Evolutionary conservation across 1,140 invertebrate species (phyloP), one percentile per base, ranked within the genome.

Genomic region (Bemisia tabaci): DNA sequence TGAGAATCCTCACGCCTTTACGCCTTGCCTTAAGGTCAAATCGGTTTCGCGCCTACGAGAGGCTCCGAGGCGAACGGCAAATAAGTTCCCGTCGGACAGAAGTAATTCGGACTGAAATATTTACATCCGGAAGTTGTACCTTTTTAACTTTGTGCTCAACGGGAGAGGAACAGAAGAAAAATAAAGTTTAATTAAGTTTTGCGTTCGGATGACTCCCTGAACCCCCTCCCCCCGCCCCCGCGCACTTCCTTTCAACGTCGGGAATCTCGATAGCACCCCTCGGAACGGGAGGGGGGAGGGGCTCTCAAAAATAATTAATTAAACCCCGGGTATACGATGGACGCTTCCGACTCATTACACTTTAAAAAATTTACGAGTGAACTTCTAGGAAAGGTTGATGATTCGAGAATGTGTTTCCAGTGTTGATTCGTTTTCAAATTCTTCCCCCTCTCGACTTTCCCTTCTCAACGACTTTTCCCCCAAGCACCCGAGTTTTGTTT

Each of bases 171-270:
- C 33, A 48, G 33, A 48, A 17, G 33, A 48, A 48, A 48, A 48
- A 48, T 48, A 48, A 48, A 48, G 33, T 48, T 48, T 48, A 48
- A 48, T 48, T 48, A 48, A 48, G 33, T 48, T 48, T 48, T 48
- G 33, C 33, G n/a, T 48, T 17, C 33, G 33, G 33, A 48, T 48
- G 33, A 48, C 33, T 48, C 17, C 33, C 33, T 5, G 5, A 48
- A 17, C 33, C 33, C 33, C 33, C 33, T 48, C 33, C 33, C 33
- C 33, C 5, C 33, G 5, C 17, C 33, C 33, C 33, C 33, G 33
- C 33, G 33, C 5, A 48, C 5, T 48, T 48, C 17, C 17, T 48
- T 48, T 48, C 33, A 5, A 48, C 33, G 33, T 5, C 5, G 33
- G 33, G 33, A 48, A 48, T 9, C 33, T 48, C 33, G 33, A 5